Evolutionary conservation across 2,797 vertebrate species (phyloP), one percentile per base, ranked within the genome.

Genomic region (Pagetopsis macropterus): DNA sequence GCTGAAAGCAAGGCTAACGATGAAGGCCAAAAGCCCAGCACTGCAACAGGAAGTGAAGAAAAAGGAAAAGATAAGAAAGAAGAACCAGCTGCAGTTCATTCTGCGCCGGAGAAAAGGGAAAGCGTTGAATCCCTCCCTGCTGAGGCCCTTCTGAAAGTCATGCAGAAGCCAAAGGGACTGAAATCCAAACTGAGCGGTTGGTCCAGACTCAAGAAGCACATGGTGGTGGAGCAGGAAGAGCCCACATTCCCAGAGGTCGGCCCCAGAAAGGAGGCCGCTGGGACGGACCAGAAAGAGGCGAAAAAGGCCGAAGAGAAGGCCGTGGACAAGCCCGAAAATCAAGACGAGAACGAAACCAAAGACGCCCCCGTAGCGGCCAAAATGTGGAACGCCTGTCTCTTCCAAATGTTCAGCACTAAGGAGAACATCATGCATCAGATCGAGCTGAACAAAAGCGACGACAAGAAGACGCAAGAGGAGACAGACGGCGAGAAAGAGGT

Each of bases 341-440:
- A 68, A 60, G 67, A 78, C 11, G 61, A 81, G 27, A 82, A 43
- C 21, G 69, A 84, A 52, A 65, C 23, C 61, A 76, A 72, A 77
- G 90, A 84, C 5, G 1, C 91, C 62, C 95, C 95, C 0, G 93
- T 93, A 54, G 95, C 95, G 45, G 91, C 87, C 0, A 95, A 94
- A 84, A 96, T 98, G 96, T 99, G 98, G 98, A 95, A 99, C 0
- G 96, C 97, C 0, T 92, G 98, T 69, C 94, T 99, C 48, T 97
- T 98, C 86, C 96, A 96, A 52, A 92, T 98, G 95, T 94, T 96
- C 0, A 88, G 96, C 62, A 88, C 89, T 2, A 94, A 95, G 78
- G 94, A 95, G 57, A 96, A 14, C 51, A 94, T 90, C 69, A 91
- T 95, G 91, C 88, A 93, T 72, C 91, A 91, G 71, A 94, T 89